Conservation (phyloP, 2,113 vertebrate species). For the Prionailurus viverrinus region DNA sequence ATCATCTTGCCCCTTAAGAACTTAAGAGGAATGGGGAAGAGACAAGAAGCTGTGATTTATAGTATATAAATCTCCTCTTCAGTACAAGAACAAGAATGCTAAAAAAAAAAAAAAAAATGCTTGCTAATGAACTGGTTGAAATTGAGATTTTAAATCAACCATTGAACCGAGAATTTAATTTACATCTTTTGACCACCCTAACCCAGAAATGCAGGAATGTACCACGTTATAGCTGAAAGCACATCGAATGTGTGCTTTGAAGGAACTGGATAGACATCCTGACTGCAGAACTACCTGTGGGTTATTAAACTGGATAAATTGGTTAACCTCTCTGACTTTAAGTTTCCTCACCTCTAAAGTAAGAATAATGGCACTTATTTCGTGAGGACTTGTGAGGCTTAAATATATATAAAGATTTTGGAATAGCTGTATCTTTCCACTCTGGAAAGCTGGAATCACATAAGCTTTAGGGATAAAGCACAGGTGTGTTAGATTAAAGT, state of each 20-base stretch:
- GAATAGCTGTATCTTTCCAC: neutral
- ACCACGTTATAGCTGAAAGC: neutral
- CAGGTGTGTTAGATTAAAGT: neutral
- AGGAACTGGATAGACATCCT: neutral
- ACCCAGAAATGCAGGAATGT: neutral
- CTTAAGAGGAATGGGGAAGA: constrained; percentile 69
- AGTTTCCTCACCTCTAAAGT: neutral
- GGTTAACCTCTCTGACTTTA: neutral
- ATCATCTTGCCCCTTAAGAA: constrained; percentile 74
- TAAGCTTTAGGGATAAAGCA: neutral
- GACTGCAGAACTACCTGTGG: fast-evolving
- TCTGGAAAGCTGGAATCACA: no score
- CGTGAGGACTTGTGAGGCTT: neutral
- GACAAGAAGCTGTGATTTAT: constrained; percentile 77
- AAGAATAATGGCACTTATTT: neutral
- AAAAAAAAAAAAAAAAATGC: constrained; percentile 72
- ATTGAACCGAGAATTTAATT: neutral
- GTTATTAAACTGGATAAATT: neutral
- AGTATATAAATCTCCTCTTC: constrained; percentile 71
- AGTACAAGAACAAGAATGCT: constrained; percentile 29
- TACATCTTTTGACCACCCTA: neutral
- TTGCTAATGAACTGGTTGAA: constrained; percentile 55
- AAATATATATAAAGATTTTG: neutral
- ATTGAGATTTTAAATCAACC: constrained; percentile 60
- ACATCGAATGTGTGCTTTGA: neutral